Conservation (phyloP, 2,113 vertebrate genomes). For the Microtus pennsylvanicus region DNA sequence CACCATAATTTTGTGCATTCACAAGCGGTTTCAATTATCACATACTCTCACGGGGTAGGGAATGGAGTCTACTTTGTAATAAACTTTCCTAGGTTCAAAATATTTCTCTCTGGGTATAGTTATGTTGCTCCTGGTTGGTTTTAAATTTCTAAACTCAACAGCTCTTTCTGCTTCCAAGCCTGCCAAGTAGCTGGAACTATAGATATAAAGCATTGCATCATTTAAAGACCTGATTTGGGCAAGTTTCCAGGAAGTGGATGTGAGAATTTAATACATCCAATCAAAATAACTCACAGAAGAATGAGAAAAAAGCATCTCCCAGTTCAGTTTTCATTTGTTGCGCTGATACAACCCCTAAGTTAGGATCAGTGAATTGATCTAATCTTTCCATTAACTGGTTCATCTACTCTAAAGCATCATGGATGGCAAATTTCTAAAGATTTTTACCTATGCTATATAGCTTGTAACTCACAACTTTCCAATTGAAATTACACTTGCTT, state of each 20-base stretch:
- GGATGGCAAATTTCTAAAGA: conserved; percentile 6
- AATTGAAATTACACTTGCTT: not conserved
- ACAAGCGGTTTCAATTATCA: not conserved
- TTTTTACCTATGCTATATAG: conserved; percentile 3
- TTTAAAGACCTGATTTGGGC: not conserved
- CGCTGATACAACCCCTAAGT: not conserved
- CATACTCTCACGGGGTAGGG: not conserved
- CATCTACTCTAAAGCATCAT: conserved; percentile 17
- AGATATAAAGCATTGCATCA: rapidly evolving
- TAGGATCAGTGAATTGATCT: not conserved
- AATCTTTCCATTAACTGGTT: conserved; percentile 48
- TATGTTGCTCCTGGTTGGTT: not conserved
- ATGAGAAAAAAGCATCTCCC: not conserved
- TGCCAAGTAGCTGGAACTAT: not conserved
- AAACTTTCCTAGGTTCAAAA: not conserved
- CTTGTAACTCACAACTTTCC: conserved; percentile 23
- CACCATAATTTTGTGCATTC: not conserved
- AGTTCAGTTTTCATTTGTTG: conserved; percentile 24
- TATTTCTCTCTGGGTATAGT: not conserved
- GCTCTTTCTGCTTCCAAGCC: not conserved
- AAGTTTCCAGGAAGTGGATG: not conserved
- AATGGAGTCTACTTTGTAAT: not conserved
- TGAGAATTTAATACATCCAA: not conserved
- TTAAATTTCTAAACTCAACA: not conserved
- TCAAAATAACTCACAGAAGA: not conserved